Conservation (phyloP, 2,888 invertebrate species). For the Folsomia manolachei region DNA sequence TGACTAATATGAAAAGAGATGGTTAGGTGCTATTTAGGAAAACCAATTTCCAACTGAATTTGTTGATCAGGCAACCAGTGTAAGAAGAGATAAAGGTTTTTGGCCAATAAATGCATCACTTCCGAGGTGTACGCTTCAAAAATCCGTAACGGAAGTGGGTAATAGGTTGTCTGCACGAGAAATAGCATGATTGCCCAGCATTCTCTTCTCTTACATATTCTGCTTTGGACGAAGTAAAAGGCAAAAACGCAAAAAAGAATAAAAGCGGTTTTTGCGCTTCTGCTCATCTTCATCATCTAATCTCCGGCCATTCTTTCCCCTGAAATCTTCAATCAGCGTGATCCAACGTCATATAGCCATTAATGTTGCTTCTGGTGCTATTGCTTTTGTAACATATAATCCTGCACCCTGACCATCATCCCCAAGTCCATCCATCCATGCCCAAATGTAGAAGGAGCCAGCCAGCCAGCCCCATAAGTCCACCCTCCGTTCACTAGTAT, state of each 20-base stretch:
- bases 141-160: conserved; percentile 51
- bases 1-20: conserved; percentile 5
- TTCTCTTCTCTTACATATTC: conserved; percentile 21
- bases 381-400: too few species aligned
- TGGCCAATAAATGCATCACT: conserved; percentile 51
- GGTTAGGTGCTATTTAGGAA: background rate
- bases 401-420: background rate
- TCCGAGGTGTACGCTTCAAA: conserved; percentile 51
- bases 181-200: conserved; percentile 51
- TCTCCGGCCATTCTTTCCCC: conserved; percentile 30
- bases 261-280: conserved; percentile 47
- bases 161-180: conserved; percentile 51
- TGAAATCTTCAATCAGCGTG: conserved; percentile 48
- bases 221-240: conserved; percentile 27
- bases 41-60: conserved; percentile 10
- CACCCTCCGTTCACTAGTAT: conserved; percentile 18
- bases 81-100: conserved; percentile 38
- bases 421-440: background rate
- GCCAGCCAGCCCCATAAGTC: too few species aligned
- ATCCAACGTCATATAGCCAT: conserved; percentile 37
- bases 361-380: too few species aligned
- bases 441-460: background rate
- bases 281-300: conserved; percentile 48
- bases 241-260: conserved; percentile 40
- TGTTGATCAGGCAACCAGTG: conserved; percentile 20